A percentile compares a stretch with the other conserved stretches of the same genome.
These are phyloP conservation scores for Mesocricetus auratus DNA, from an alignment of 2,113 vertebrate species.

Conservation along the genomic window DNA sequence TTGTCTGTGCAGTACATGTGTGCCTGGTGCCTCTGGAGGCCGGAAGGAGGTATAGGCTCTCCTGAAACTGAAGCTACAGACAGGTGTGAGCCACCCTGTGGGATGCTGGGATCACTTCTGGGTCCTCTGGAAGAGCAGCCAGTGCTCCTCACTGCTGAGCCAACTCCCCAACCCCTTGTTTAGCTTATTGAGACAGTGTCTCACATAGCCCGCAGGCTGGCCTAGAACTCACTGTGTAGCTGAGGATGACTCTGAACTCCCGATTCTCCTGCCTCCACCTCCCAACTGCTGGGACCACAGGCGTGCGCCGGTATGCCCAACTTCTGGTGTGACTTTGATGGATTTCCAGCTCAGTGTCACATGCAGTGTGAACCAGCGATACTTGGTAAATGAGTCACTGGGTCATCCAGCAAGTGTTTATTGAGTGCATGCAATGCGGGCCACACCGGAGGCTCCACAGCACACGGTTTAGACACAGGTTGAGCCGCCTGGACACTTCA, in stretches of 20 bases:
- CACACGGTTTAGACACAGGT: neutral
- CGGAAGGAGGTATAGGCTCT: neutral
- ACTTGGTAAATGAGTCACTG: neutral
- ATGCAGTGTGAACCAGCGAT: neutral
- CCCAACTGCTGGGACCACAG: neutral
- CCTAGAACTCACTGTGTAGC: neutral
- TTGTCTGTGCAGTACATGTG: no score
- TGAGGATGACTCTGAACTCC: neutral
- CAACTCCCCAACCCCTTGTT: neutral
- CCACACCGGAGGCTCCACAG: neutral
- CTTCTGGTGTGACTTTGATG: neutral
- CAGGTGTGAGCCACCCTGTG: neutral
- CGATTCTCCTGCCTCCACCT: neutral
- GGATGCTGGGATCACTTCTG: neutral
- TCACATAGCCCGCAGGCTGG: neutral
- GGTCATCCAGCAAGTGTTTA: neutral
- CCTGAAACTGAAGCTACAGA: neutral
- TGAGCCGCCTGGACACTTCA: neutral
- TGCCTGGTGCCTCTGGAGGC: neutral
- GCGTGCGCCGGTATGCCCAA: neutral
- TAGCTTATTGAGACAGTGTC: no score
- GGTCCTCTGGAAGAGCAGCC: neutral
- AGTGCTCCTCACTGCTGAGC: neutral
- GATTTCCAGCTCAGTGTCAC: neutral
- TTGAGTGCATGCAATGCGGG: accelerated